Percentiles rank a stretch among this genome's conserved stretches.
These are phyloP conservation scores for Amyelois transitella DNA, from an alignment of 1,140 invertebrate species.

Conservation along the genomic window DNA sequence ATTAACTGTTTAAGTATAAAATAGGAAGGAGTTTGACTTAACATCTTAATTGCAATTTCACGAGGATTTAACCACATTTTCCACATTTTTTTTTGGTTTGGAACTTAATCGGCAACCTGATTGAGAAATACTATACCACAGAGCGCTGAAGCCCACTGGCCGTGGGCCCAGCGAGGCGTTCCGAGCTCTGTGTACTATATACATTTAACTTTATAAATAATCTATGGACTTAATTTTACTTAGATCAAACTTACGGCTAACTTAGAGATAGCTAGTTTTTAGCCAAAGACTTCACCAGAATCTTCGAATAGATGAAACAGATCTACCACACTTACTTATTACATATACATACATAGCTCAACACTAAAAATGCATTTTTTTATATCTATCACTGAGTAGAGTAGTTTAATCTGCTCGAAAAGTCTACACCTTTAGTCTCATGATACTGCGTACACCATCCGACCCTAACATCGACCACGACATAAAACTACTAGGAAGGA, in stretches of 20 bases:
- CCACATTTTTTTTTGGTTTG: slow-evolving; percentile 70
- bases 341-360: slow-evolving; percentile 66
- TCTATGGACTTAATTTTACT: slow-evolving; percentile 64
- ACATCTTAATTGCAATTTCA: slow-evolving; percentile 49
- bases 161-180: no score
- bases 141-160: no score
- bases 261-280: slow-evolving; percentile 68
- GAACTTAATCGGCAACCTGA: slow-evolving; percentile 59
- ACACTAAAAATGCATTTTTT: slow-evolving; percentile 72
- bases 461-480: slow-evolving; percentile 42
- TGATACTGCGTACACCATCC: slow-evolving; percentile 16
- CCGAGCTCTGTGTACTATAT: no score
- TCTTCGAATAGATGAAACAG: slow-evolving; percentile 74
- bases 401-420: slow-evolving; percentile 71
- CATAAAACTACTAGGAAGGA: slow-evolving; percentile 68
- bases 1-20: slow-evolving; percentile 30
- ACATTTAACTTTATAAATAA: slow-evolving; percentile 67
- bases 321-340: slow-evolving; percentile 65
- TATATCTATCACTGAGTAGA: slow-evolving; percentile 71
- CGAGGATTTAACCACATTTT: slow-evolving; percentile 43
- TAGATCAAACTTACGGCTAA: slow-evolving; percentile 54
- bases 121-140: slow-evolving; percentile 64
- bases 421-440: slow-evolving; percentile 66
- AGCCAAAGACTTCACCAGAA: slow-evolving; percentile 66
- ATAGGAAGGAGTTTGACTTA: slow-evolving; percentile 22